Conservation (phyloP, 1,140 invertebrate species). For the Diabrotica virgifera region DNA sequence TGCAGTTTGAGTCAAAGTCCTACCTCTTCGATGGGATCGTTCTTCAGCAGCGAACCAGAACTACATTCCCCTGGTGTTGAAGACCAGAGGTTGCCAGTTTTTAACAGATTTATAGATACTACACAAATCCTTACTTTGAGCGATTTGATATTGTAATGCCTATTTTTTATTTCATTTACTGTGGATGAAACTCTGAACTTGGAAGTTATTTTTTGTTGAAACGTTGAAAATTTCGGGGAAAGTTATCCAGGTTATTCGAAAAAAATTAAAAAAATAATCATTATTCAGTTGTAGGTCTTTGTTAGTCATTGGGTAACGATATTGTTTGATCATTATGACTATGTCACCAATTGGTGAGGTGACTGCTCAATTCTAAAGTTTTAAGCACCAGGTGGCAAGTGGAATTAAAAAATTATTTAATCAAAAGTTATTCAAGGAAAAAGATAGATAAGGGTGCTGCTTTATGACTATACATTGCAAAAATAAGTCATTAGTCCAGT, state of each 20-base stretch:
- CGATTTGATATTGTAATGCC: slow-evolving; percentile 42
- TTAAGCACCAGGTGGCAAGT: too few relatives aligned
- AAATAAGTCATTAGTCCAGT: too few relatives aligned
- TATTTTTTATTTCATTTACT: slow-evolving; percentile 9
- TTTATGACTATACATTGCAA: too few relatives aligned
- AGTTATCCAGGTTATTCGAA: neutral
- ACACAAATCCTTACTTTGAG: slow-evolving; percentile 41
- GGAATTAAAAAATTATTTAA: too few relatives aligned
- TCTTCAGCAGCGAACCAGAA: slow-evolving; percentile 62
- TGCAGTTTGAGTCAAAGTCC: slow-evolving; percentile 59
- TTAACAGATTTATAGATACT: slow-evolving; percentile 48
- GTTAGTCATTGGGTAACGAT: neutral
- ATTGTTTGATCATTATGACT: neutral
- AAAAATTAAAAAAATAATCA: neutral
- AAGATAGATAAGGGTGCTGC: too few relatives aligned
- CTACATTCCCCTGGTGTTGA: slow-evolving; percentile 43
- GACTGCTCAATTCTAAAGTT: too few relatives aligned
- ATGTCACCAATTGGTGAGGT: neutral
- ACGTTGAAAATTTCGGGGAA: neutral
- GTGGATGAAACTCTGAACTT: neutral
- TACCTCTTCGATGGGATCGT: slow-evolving; percentile 66
- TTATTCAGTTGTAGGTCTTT: too few relatives aligned
- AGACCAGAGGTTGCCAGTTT: slow-evolving; percentile 50
- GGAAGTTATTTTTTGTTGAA: neutral
- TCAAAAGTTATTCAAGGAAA: too few relatives aligned